phyloP scores from a whole-genome alignment of 2,113 vertebrate species.

The Piliocolobus tephrosceles region DNA sequence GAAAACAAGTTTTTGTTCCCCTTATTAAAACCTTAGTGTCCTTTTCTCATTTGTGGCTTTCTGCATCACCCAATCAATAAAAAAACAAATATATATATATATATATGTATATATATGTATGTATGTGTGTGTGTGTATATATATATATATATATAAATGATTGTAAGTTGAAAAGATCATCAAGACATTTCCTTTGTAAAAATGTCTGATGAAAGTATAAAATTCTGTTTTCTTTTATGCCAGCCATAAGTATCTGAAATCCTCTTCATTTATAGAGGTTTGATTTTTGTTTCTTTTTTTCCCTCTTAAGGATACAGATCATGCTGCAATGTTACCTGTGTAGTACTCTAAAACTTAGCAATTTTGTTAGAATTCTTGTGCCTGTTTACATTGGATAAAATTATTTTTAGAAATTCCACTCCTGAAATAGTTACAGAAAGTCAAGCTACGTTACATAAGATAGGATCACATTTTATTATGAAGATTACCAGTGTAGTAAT shows the following conservation, averaged over 20 bases:
- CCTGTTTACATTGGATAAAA: slow-evolving; percentile 45
- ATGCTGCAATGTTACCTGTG: slow-evolving; percentile 54
- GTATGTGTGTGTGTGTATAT: neutral
- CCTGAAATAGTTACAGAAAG: slow-evolving; percentile 30
- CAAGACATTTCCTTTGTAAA: slow-evolving; percentile 81
- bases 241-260: slow-evolving; percentile 60
- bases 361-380: slow-evolving; percentile 46
- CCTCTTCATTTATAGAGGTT: slow-evolving; percentile 60
- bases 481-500: slow-evolving; percentile 62
- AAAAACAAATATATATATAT: neutral
- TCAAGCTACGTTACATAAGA: slow-evolving; percentile 16
- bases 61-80: slow-evolving; percentile 83
- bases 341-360: slow-evolving; percentile 32
- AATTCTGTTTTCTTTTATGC: slow-evolving; percentile 64
- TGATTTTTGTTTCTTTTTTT: slow-evolving; percentile 42
- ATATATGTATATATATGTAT: neutral
- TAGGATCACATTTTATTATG: slow-evolving; percentile 68
- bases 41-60: slow-evolving; percentile 88
- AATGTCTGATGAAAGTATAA: slow-evolving; percentile 76
- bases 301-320: slow-evolving; percentile 50
- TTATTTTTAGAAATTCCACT: slow-evolving; percentile 63
- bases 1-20: slow-evolving; percentile 82
- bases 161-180: slow-evolving; percentile 79
- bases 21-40: slow-evolving; percentile 89
- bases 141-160: slow-evolving; percentile 63